Conservation (phyloP, 2,113 vertebrate genomes). For the Tauraco erythrolophus region DNA sequence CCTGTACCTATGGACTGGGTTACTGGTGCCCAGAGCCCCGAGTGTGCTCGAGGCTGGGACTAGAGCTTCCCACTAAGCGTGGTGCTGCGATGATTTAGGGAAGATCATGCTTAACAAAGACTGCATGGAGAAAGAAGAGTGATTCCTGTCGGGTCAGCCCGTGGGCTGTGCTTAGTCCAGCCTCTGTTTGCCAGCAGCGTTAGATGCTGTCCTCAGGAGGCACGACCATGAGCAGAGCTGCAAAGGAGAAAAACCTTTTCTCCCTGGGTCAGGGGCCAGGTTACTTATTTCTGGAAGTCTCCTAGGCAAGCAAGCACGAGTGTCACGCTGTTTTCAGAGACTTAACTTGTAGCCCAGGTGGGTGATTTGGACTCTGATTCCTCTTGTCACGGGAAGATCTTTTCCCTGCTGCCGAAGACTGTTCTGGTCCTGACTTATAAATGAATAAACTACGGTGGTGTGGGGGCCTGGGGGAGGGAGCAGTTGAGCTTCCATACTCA, state of each 20-base stretch:
- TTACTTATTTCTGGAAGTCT: slow-evolving; percentile 45
- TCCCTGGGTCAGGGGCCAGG: not conserved
- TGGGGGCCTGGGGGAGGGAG: not conserved
- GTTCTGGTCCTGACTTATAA: not conserved
- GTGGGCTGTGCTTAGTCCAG: not conserved
- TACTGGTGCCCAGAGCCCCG: not conserved
- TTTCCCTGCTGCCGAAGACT: not conserved
- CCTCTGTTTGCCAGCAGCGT: not conserved
- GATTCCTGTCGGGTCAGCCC: not conserved
- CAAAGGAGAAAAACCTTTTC: not conserved
- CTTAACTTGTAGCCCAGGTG: not conserved
- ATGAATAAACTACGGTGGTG: not conserved
- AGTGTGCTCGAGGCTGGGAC: not conserved
- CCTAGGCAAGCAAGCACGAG: not conserved
- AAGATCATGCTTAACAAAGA: fast-evolving
- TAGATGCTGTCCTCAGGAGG: not conserved
- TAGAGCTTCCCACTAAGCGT: not conserved
- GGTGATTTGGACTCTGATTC: slow-evolving; percentile 6
- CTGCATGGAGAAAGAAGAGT: not conserved
- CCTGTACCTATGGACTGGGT: not conserved
- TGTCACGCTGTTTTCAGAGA: not conserved
- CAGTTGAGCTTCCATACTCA: not conserved
- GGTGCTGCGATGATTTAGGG: not conserved
- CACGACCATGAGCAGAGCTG: fast-evolving
- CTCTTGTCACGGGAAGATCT: not conserved